These are phyloP conservation scores for Cataglyphis livida DNA, from an alignment of 2,888 invertebrate genomes.

Conservation along the genomic window DNA sequence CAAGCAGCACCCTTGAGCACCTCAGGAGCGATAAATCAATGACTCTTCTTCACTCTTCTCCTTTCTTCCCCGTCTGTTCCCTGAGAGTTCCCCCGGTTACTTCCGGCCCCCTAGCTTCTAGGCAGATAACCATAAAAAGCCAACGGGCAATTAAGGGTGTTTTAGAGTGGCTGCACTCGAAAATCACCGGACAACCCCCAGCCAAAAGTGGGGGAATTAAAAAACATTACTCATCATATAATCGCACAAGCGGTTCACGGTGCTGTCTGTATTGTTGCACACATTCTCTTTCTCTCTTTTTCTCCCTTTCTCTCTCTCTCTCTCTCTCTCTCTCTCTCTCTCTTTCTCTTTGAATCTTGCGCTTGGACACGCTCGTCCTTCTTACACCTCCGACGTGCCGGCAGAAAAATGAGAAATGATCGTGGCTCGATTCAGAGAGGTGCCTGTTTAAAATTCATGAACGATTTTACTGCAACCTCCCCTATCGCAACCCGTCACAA, in stretches of 20 bases:
- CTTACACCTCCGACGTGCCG: constrained; percentile 69
- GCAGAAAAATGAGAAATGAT: constrained; percentile 85
- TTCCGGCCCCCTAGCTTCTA: constrained; percentile 38
- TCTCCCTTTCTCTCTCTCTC: neutral
- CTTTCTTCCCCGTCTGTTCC: constrained; percentile 33
- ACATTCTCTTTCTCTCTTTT: constrained; percentile 19
- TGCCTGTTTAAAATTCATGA: constrained; percentile 85
- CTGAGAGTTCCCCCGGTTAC: constrained; percentile 48
- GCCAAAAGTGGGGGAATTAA: constrained; percentile 81
- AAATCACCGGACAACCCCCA: constrained; percentile 73
- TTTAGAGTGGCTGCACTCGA: constrained; percentile 84
- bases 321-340: constrained; percentile 18
- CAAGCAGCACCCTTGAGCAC: constrained; percentile 66
- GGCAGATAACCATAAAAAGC: constrained; percentile 70
- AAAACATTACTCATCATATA: constrained; percentile 86
- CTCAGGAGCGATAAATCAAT: constrained; percentile 79
- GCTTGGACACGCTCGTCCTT: constrained; percentile 52
- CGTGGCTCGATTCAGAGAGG: constrained; percentile 80
- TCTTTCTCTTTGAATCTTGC: constrained; percentile 49
- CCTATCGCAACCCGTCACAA: constrained; percentile 73
- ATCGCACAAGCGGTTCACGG: constrained; percentile 77
- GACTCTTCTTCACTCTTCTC: constrained; percentile 68
- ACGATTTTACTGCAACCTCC: constrained; percentile 82
- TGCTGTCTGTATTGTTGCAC: constrained; percentile 53
- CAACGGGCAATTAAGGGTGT: constrained; percentile 85